A percentile compares a stretch with the other conserved stretches of the same genome.
These are phyloP conservation scores for Cebidichthys violaceus DNA, from an alignment of 2,113 vertebrate species.

Conservation along the genomic window DNA sequence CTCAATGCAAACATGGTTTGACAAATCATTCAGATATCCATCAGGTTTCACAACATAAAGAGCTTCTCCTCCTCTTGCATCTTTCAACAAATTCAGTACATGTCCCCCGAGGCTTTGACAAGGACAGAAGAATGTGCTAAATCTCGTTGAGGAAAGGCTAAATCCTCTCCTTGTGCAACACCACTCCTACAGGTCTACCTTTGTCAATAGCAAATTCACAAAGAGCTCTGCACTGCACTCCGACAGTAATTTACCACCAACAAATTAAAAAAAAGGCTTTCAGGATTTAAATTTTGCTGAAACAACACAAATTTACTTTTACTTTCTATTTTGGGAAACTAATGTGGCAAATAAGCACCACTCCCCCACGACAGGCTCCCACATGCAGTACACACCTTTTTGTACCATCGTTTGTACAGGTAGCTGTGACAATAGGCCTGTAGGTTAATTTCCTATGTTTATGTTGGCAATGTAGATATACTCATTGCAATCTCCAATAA, in stretches of 20 bases:
- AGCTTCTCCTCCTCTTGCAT: constrained; percentile 44
- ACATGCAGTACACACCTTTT: constrained; percentile 49
- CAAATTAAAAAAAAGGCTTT: neutral
- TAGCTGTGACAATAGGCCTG: constrained; percentile 7
- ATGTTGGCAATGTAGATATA: constrained; percentile 4
- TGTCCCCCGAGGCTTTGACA: constrained; percentile 62
- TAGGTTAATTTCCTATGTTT: constrained; percentile 17
- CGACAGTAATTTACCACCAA: neutral
- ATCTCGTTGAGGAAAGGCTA: constrained; percentile 70
- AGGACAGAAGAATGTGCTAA: constrained; percentile 68
- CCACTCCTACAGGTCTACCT: constrained; percentile 67
- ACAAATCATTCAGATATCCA: constrained; percentile 50
- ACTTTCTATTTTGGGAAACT: neutral
- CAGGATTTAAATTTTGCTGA: neutral
- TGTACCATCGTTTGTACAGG: constrained; percentile 14
- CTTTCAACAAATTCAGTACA: constrained; percentile 61
- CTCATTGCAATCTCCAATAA: neutral
- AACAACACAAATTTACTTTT: neutral
- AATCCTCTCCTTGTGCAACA: constrained; percentile 71
- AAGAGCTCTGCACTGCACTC: constrained; percentile 15
- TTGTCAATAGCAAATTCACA: constrained; percentile 45
- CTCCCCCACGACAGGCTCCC: constrained; percentile 28
- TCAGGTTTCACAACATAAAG: constrained; percentile 58
- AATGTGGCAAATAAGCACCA: constrained; percentile 7
- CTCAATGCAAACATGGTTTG: constrained; percentile 40